Evolutionary conservation across 2,888 invertebrate species (phyloP).

Genomic region (Agrotis puta): DNA sequence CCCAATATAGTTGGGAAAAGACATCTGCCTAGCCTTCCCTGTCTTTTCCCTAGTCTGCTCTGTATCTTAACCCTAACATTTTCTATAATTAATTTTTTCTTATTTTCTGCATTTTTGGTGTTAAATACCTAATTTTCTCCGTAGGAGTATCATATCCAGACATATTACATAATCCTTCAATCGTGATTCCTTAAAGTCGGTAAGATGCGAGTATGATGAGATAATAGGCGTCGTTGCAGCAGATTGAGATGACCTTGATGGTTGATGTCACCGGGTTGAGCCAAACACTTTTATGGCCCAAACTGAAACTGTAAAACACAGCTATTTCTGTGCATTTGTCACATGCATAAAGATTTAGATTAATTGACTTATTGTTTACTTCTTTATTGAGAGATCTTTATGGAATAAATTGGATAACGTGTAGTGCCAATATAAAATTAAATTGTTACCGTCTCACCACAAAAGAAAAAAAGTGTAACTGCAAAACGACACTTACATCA

Average conservation of each 20-base stretch:
- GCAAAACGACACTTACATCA: too few relatives aligned
- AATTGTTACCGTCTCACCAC: too few relatives aligned
- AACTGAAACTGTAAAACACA: conserved; percentile 41
- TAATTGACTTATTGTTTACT: conserved; percentile 17
- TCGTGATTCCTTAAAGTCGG: conserved; percentile 47
- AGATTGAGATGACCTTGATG: conserved; percentile 58
- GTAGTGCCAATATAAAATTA: too few relatives aligned
- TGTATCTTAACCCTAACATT: too few relatives aligned
- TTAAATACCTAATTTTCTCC: background rate
- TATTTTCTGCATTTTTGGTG: background rate
- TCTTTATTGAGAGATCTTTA: background rate
- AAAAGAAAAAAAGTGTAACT: too few relatives aligned
- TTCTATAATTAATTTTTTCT: too few relatives aligned
- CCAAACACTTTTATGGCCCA: conserved; percentile 56
- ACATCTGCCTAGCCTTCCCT: too few relatives aligned
- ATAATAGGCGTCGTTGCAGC: conserved; percentile 51
- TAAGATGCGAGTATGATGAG: conserved; percentile 55
- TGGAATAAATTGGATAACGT: background rate
- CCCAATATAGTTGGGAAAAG: too few relatives aligned
- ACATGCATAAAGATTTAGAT: conserved; percentile 24
- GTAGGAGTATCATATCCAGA: conserved; percentile 13
- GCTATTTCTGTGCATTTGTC: conserved; percentile 42
- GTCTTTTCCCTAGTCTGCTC: too few relatives aligned
- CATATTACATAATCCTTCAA: conserved; percentile 43
- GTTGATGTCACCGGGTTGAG: conserved; percentile 61